A percentile compares a stretch with the other conserved stretches of the same genome.
Evolutionary conservation across 2,797 vertebrate genomes (phyloP).

Genomic region (Sorex maritimensis): DNA sequence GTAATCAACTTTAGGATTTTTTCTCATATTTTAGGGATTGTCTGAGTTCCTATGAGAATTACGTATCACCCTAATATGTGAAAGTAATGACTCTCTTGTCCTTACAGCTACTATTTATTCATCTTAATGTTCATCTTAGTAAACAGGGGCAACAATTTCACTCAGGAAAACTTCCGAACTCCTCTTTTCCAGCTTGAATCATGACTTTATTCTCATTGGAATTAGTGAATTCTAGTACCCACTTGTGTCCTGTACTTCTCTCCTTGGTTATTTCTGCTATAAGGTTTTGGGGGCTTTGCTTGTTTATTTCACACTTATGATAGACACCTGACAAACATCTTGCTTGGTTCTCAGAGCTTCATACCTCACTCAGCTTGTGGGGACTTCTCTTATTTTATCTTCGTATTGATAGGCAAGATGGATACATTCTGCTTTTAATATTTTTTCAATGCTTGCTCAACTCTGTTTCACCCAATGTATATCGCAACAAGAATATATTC

Average conservation of each 20-base stretch:
- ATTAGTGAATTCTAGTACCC: background rate
- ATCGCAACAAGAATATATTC: background rate
- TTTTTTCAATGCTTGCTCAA: background rate
- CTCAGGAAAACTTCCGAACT: background rate
- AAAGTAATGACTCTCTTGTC: background rate
- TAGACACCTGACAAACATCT: background rate
- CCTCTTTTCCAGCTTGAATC: background rate
- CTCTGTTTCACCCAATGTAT: background rate
- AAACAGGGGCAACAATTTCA: conserved; percentile 1
- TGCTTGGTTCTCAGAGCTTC: background rate
- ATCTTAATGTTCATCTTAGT: background rate
- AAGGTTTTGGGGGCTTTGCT: too few relatives aligned
- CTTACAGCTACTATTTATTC: background rate
- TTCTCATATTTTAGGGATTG: background rate
- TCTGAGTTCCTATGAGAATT: background rate
- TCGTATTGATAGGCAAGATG: background rate
- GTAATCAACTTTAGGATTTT: background rate
- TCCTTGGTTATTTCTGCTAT: background rate
- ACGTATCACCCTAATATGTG: background rate
- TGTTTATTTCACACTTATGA: background rate
- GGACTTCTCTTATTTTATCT: background rate
- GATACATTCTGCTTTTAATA: background rate
- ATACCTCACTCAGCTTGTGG: background rate
- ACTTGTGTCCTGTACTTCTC: background rate
- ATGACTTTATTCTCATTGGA: background rate